Evolutionary conservation across 2,797 vertebrate genomes (phyloP).

Genomic region (Amphiprion clarkii): DNA sequence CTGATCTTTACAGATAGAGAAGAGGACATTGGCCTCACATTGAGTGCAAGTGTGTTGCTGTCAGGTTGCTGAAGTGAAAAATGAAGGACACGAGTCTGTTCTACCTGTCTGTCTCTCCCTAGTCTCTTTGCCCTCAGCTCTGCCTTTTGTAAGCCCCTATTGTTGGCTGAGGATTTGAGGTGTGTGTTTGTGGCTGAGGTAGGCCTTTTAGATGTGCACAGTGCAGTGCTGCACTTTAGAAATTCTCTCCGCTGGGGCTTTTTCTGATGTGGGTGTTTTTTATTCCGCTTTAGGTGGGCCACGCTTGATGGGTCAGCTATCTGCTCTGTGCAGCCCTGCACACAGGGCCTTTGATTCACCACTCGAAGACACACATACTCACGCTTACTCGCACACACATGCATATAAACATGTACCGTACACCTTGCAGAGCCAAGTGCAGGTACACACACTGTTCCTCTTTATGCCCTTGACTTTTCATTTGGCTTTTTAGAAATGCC

Average conservation of each 20-base stretch:
- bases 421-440: conserved; percentile 6
- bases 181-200: conserved; percentile 65
- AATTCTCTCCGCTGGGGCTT: conserved; percentile 69
- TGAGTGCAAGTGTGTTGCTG: conserved; percentile 15
- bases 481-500: conserved; percentile 22
- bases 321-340: conserved; percentile 79
- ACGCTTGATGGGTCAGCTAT: conserved; percentile 80
- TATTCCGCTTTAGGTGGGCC: conserved; percentile 70
- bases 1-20: conserved; percentile 3
- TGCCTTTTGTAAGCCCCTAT: conserved; percentile 59
- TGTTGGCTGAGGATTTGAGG: conserved; percentile 74
- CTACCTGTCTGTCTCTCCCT: conserved; percentile 32
- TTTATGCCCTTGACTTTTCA: conserved; percentile 52
- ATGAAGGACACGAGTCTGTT: conserved; percentile 49
- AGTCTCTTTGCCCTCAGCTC: conserved; percentile 40
- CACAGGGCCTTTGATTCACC: conserved; percentile 77
- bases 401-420: conserved; percentile 33
- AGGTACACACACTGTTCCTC: conserved; percentile 31
- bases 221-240: conserved; percentile 73
- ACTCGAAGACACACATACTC: conserved; percentile 35
- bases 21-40: conserved; percentile 15
- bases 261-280: conserved; percentile 65
- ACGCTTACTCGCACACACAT: conserved; percentile 3
- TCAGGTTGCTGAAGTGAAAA: conserved; percentile 18
- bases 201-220: conserved; percentile 70